A percentile compares a stretch with the other conserved stretches of the same genome.
Evolutionary conservation across 1,140 invertebrate genomes (phyloP).

Genomic region (Apis florea): DNA sequence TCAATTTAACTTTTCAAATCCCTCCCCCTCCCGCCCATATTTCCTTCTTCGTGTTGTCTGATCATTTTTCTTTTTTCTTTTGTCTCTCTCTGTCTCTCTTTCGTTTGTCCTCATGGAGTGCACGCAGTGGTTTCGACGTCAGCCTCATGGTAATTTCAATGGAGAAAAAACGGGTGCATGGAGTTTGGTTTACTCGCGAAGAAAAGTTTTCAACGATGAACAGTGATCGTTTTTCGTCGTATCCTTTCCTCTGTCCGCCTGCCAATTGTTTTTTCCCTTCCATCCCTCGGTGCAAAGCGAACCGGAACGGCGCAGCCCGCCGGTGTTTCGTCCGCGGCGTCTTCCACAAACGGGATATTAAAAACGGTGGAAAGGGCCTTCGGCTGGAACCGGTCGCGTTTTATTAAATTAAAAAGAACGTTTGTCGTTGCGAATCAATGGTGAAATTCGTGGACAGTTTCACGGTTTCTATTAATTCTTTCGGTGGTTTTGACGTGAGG

Average conservation of each 20-base stretch:
- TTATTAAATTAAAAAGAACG: constrained; percentile 8
- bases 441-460: background rate
- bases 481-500: no score
- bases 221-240: constrained; percentile 6
- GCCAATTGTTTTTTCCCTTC: constrained; percentile 12
- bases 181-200: background rate
- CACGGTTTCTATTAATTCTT: background rate
- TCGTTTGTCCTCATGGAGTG: no score
- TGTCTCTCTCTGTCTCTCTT: no score
- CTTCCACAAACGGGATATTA: constrained; percentile 20
- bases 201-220: background rate
- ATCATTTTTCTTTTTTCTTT: background rate
- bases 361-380: background rate
- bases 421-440: background rate
- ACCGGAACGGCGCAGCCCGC: background rate
- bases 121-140: background rate
- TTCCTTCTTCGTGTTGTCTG: background rate
- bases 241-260: background rate
- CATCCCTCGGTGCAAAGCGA: background rate
- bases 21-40: constrained; percentile 11
- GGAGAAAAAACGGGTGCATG: background rate
- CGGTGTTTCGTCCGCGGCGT: background rate
- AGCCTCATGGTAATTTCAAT: background rate
- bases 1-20: constrained; percentile 38
- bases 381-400: background rate